These are phyloP conservation scores for Dicentrarchus labrax DNA, from an alignment of 2,113 vertebrate species.

Conservation along the genomic window DNA sequence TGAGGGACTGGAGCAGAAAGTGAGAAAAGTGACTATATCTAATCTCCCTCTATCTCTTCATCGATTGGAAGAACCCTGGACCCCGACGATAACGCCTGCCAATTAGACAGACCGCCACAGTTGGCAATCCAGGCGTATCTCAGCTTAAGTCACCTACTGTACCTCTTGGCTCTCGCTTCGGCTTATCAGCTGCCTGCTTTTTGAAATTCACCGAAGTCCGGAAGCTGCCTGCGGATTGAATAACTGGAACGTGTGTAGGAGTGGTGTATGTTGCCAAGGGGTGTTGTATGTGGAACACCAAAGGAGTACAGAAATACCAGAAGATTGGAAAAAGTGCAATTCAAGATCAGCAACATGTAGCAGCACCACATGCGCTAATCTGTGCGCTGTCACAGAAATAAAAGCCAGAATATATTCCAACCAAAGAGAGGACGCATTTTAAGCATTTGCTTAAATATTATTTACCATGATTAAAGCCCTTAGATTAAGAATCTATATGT, in stretches of 20 bases:
- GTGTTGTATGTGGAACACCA: too few relatives aligned
- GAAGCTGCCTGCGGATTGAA: slow-evolving; percentile 15
- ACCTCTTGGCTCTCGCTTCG: slow-evolving; percentile 33
- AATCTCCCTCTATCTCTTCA: slow-evolving; percentile 65
- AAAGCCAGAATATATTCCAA: neutral
- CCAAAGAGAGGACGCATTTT: neutral
- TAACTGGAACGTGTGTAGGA: neutral
- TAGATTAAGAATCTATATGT: neutral
- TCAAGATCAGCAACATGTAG: neutral
- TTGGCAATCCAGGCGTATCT: slow-evolving; percentile 35
- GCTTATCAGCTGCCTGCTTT: slow-evolving; percentile 30
- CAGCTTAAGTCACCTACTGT: slow-evolving; percentile 48
- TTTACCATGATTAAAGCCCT: neutral
- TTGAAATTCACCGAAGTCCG: slow-evolving; percentile 25
- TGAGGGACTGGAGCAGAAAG: slow-evolving; percentile 47
- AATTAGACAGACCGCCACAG: slow-evolving; percentile 53
- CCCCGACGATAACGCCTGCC: slow-evolving; percentile 50
- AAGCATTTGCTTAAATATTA: neutral
- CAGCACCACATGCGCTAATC: neutral
- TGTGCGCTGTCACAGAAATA: neutral
- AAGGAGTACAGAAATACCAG: neutral
- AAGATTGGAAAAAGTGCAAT: neutral
- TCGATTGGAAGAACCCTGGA: slow-evolving; percentile 66
- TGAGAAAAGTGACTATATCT: slow-evolving; percentile 66
- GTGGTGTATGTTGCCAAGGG: neutral